Conservation (phyloP, 2,888 invertebrate species). For the Dysmachus trigonus region DNA sequence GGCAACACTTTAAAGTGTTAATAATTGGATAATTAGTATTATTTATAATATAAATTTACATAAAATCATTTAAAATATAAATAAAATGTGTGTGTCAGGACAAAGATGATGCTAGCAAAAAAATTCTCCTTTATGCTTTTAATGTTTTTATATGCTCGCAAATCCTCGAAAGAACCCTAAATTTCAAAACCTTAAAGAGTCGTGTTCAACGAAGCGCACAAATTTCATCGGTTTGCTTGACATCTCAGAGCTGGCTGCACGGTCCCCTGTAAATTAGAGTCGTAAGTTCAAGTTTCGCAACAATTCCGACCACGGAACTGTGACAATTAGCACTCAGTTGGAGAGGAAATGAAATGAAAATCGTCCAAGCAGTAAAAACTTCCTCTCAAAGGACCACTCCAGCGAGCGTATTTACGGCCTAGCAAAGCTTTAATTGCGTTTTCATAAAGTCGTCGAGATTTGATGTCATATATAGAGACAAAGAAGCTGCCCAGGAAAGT, state of each 20-base stretch:
- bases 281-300: neutral
- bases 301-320: neutral
- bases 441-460: neutral
- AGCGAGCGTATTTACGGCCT: neutral
- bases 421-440: neutral
- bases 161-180: neutral
- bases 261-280: neutral
- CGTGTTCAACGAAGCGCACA: neutral
- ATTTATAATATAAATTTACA: neutral
- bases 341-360: neutral
- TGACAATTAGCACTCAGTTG: neutral
- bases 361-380: neutral
- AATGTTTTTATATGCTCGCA: too few relatives aligned
- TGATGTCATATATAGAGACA: too few relatives aligned
- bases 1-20: too few relatives aligned
- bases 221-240: neutral
- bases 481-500: too few relatives aligned
- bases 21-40: too few relatives aligned
- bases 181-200: neutral
- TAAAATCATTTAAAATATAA: neutral
- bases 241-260: neutral
- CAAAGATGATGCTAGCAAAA: neutral
- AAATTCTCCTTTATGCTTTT: neutral
- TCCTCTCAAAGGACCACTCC: neutral
- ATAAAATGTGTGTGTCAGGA: neutral